A percentile compares a stretch with the other conserved stretches of the same genome.
Evolutionary conservation across 2,797 vertebrate species (phyloP).

Genomic region (Hephaestus fuliginosus): DNA sequence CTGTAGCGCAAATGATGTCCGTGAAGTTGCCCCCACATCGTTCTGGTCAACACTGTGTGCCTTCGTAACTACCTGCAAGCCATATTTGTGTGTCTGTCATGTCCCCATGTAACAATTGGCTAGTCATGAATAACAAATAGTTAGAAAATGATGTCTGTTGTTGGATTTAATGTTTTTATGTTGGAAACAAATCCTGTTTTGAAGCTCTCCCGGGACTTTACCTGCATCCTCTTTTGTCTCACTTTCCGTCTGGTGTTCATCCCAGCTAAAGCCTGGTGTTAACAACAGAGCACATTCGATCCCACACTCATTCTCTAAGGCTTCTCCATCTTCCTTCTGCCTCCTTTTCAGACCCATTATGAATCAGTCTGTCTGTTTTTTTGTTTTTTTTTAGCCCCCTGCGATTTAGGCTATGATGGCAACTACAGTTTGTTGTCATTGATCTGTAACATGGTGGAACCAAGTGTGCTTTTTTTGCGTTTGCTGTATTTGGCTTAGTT

Average conservation of each 20-base stretch:
- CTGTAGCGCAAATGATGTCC: constrained; percentile 21
- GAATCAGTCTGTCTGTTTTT: constrained; percentile 6
- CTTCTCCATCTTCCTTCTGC: constrained; percentile 59
- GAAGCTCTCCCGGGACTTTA: constrained; percentile 37
- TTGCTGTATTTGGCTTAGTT: constrained; percentile 13
- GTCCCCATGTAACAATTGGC: constrained; percentile 43
- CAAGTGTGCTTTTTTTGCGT: background rate
- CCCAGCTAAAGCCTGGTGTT: constrained; percentile 65
- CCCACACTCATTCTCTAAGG: constrained; percentile 51
- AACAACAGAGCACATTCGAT: constrained; percentile 64
- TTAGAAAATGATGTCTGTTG: constrained; percentile 3
- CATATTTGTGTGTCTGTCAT: constrained; percentile 48
- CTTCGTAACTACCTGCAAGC: constrained; percentile 38
- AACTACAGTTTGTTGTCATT: constrained; percentile 19
- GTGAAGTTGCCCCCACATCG: constrained; percentile 36
- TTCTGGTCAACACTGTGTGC: constrained; percentile 50
- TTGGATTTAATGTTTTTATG: constrained; percentile 26
- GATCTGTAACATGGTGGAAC: background rate
- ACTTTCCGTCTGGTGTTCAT: constrained; percentile 58
- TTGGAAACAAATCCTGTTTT: constrained; percentile 47
- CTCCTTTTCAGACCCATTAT: constrained; percentile 39
- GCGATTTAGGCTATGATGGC: constrained; percentile 13
- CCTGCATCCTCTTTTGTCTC: constrained; percentile 49
- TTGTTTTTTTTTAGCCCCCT: constrained; percentile 14
- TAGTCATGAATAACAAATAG: constrained; percentile 18